Evolutionary conservation across 1,140 invertebrate genomes (phyloP).

Genomic region (Bilobella aurantiaca): DNA sequence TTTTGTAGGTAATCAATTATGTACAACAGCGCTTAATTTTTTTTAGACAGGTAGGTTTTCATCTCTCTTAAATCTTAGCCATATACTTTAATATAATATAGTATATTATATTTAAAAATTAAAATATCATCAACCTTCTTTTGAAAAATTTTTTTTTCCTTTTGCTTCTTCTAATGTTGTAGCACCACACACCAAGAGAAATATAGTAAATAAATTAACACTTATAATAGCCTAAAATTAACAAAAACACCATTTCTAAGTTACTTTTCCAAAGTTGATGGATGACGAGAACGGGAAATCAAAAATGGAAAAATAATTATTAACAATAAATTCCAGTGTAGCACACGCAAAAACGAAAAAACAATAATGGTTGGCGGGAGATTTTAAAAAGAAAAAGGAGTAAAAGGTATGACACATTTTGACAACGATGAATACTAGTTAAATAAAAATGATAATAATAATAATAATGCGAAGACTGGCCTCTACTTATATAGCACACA

Average conservation of each 20-base stretch:
- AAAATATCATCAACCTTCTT: background rate
- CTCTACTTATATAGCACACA: conserved; percentile 4
- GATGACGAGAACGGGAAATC: background rate
- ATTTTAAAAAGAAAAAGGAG: background rate
- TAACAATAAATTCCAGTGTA: background rate
- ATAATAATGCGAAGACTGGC: background rate
- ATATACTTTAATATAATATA: background rate
- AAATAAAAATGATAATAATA: background rate
- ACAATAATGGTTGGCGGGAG: background rate
- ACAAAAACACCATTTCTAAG: background rate
- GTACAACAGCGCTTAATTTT: too few relatives aligned
- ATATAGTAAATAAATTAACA: background rate
- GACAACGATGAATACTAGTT: background rate
- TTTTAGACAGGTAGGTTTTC: too few relatives aligned
- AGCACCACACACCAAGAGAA: conserved; percentile 6
- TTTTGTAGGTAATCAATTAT: too few relatives aligned
- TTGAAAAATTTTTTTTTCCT: background rate
- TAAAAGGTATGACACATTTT: background rate
- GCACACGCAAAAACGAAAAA: conserved; percentile 4
- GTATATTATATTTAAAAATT: background rate
- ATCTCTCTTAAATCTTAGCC: background rate
- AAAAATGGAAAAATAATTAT: conserved; percentile 8
- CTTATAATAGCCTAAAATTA: background rate
- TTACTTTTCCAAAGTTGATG: background rate
- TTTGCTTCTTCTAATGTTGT: background rate